Evolutionary conservation across 2,113 vertebrate species (phyloP), one percentile per base, ranked within the genome.

Genomic region (Eulemur rufifrons): DNA sequence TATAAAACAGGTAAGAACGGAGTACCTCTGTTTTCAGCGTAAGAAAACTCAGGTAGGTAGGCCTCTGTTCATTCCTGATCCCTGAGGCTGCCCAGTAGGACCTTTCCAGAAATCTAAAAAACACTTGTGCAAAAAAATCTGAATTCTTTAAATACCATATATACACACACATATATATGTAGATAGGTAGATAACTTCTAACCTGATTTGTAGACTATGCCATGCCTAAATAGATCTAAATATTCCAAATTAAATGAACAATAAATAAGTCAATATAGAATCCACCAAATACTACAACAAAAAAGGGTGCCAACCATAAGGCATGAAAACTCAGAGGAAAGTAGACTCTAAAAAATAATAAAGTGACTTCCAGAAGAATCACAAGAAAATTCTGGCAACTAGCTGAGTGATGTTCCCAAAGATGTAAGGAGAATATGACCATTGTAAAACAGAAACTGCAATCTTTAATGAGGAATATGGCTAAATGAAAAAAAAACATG

Each of bases 81-180:
- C 18, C 42, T 8, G 8, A 80, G 20, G 15, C 63, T 93, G 15
- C 37, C 74, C 39, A n/a, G 23, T 95, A 77, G 27, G 37, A 50
- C 0, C 56, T 56, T 96, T 74, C 63, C 37, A 92, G 66, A 93
- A 97, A 95, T 68, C 47, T 73, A 84, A 5, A 83, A 94, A 95
- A 66, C 13, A 85, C 54, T 11, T 47, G 8, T 42, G 23, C 68
- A 76, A 91, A 84, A 61, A 12, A 76, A 85, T 86, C 20, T 76
- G 42, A 88, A 93, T 85, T 95, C 17, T 69, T 87, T 85, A 69
- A 23, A 64, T 73, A 37, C 23, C 1, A 42, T 66, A 66, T 56
- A 68, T 47, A 64, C 42, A 23, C 29, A 34, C 32, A 6, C 27
- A 64, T 14, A 32, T 12, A 69, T 27, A 45, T 23, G 27, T 2